Base-by-base conservation (phyloP, 2,888 invertebrate genomes). In the Perdita meconis region DNA sequence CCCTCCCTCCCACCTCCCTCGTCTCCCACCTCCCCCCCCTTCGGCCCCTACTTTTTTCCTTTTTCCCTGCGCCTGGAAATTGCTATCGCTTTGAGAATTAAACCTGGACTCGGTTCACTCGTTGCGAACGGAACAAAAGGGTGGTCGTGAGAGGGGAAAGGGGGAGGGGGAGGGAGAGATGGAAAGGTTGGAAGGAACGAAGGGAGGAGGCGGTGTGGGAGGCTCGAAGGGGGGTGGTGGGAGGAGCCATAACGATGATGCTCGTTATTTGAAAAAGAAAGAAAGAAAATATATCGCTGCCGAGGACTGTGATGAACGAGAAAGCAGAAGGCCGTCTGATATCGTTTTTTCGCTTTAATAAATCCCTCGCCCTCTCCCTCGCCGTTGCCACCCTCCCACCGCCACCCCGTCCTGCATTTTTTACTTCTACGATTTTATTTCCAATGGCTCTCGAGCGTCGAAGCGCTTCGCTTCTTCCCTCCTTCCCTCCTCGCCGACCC, bases 1-100 rank as follows among this genome's bases (percentile, higher is more conserved):
- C n/a, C 30, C 50, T 63, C 51, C 47, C 59, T 61, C 55, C 13
- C 13, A 4, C 34, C 47, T n/a, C 60, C 40, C 26, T 50, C 68
- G 24, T 55, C 26, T 64, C 44, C 40, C 16, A 5, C 1, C 16
- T 36, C 6, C 57, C 55, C 40, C 24, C n/a, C 34, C 60, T 26
- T 19, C 24, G 44, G 10, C 26, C 13, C 16, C 38, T 51, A 42
- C 44, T 66, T 67, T 63, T 59, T 78, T 78, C 78, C 59, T 78
- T 79, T 79, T 79, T 79, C 67, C 73, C 68, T 78, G 68, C 72
- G 65, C 83, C 69, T 77, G 81, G 76, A 83, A 83, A 86, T 86
- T 83, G 80, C 81, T 80, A 78, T 84, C 84, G 81, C 83, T 84
- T 84, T 84, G 84, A 85, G 83, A 84, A 84, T 85, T 84, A 84